Base-by-base conservation (phyloP, 2,113 vertebrate species). In the Colius striatus region DNA sequence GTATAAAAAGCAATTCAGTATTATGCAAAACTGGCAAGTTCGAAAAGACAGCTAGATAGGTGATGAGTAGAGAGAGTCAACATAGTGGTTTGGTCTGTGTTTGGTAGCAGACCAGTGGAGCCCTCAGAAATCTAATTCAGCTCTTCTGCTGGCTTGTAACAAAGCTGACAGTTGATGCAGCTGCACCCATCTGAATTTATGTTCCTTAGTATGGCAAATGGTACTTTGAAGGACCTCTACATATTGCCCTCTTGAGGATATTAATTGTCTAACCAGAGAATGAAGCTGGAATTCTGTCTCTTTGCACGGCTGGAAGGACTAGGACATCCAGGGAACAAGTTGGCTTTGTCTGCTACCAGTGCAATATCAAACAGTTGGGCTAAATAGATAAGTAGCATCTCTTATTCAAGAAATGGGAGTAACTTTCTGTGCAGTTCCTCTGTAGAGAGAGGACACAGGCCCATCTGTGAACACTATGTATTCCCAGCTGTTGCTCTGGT, bases 1-100 rank as follows among this genome's bases (percentile, higher is more conserved):
- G 82, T 57, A 90, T 50, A 94, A 89, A 90, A 96, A 86, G 74
- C 53, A 96, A 92, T 89, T 79, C 94, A 89, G 82, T 51, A 82
- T 90, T 94, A 83, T 43, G 80, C 36, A 92, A 84, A 94, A 86
- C 80, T 74, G 13, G 75, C 75, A 75, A 86, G 36, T 83, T 80
- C 80, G 68, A 62, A 92, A 85, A 68, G 91, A 94, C n/a, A 14
- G 55, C 20, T 25, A 11, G 77, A 72, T 36, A 70, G 36, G 54
- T 27, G 38, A 92, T 58, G 74, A 90, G 30, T n/a, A 81, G 80
- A 92, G 71, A 89, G 84, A 55, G 53, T 96, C 43, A 83, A 14
- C 4, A 7, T 21, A 57, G 68, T 93, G 58, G 79, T 84, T 90
- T 93, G 29, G 71, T 91, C 83, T 79, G 48, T 57, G 25, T 67